Base-by-base conservation (phyloP, 2,113 vertebrate species). In the Penelope pileata region DNA sequence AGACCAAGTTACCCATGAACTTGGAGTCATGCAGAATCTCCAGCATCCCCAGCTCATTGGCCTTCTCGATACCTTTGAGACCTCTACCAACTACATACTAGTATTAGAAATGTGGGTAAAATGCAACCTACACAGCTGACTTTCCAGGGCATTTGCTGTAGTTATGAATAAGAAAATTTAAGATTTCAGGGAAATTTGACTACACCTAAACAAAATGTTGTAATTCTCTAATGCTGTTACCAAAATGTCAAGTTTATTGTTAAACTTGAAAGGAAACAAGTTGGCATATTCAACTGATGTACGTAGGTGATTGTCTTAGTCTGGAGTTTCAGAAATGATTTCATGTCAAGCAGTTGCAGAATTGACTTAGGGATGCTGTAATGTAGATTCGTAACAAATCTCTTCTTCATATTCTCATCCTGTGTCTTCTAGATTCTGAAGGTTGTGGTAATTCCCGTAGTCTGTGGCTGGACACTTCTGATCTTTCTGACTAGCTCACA, bases 1-100 rank as follows among this genome's bases (percentile, higher is more conserved):
- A 54, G 99, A 99, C 97, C 98, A 98, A 92, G 99, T 99, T 98
- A 99, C 98, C 88, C 98, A 98, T 90, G 99, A 99, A 96, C 98
- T 99, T 79, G 98, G 98, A 85, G 97, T 99, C 96, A 98, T 99
- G 95, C 99, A 99, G 97, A 98, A 98, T 96, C 98, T 99, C 70
- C 99, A 99, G 94, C 99, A 99, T 97, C 99, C 99, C 43, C 98
- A 99, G 97, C 98, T 99, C 47, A 93, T 99, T 82, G 91, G 98
- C 97, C 98, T 99, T 93, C 97, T 99, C 0, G 99, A 99, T 96
- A 99, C 98, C 91, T 99, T 98, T 60, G 99, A 99, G 97, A 99
- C 99, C 96, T 97, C 99, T 97, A 97, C 98, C 98, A 99, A 94
- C 97, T 99, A 99, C 75, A 97, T 98, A 88, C 96, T 99, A 50